Evolutionary conservation across 1,140 invertebrate species (phyloP).

Genomic region (Drosophila sechellia): DNA sequence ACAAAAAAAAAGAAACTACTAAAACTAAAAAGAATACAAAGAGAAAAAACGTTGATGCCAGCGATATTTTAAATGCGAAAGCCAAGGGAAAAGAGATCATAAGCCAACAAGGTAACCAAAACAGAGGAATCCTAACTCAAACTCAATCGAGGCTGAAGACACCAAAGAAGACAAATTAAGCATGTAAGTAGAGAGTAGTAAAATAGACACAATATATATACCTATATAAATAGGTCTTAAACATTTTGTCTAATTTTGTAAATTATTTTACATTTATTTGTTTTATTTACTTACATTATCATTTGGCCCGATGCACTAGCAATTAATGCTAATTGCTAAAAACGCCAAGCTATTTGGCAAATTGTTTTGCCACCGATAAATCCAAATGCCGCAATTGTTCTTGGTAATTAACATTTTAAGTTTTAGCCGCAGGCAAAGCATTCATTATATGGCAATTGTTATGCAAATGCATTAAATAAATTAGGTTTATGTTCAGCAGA

Average conservation of each 20-base stretch:
- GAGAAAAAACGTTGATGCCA: too few species aligned
- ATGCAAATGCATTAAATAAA: constrained; percentile 31
- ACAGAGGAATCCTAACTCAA: constrained; percentile 9
- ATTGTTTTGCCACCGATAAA: neutral
- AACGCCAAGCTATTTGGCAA: constrained; percentile 1
- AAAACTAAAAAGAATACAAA: neutral
- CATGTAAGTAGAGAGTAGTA: constrained; percentile 15
- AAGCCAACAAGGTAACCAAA: constrained; percentile 1
- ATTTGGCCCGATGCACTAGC: neutral
- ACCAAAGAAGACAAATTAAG: constrained; percentile 1
- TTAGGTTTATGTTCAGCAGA: constrained; percentile 1
- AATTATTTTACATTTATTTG: neutral
- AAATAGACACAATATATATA: neutral
- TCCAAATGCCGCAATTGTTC: constrained; percentile 17
- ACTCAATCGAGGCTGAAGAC: neutral
- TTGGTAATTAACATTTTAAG: constrained; percentile 8
- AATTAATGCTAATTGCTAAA: constrained; percentile 12
- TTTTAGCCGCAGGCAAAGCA: neutral
- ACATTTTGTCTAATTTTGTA: neutral
- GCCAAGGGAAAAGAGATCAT: neutral
- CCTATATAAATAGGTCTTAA: neutral
- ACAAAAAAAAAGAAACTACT: neutral
- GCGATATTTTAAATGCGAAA: constrained; percentile 25
- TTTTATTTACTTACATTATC: neutral
- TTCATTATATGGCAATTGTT: constrained; percentile 25